Evolutionary conservation across 2,113 vertebrate species (phyloP), one percentile per base, ranked within the genome.

Genomic region (Callopanchax toddi): DNA sequence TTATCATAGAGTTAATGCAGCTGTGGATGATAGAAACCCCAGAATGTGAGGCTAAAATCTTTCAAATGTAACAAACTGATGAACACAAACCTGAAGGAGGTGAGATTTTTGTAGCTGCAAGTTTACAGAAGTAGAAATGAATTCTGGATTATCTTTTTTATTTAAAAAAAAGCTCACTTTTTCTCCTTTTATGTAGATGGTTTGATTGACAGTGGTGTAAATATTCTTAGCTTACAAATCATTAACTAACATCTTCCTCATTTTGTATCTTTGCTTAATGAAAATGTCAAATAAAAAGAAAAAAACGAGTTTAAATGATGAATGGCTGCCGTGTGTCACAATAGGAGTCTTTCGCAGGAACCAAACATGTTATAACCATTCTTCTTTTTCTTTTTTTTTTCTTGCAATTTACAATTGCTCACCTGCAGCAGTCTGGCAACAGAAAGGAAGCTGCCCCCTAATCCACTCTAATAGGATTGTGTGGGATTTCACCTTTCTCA

Each of bases 391-490:
- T 85, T 68, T 60, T 63, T 56, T 69, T 79, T 85, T 68, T 60
- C 74, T 77, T 76, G 62, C 53, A 74, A 73, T 89, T 83, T 87
- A 86, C 90, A 90, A 80, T 86, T 82, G 60, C 79, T 82, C 86
- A 90, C 88, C 90, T 91, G 90, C 84, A 88, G 86, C 84, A 65
- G 79, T 87, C 85, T 79, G 78, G 80, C 74, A 75, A 75, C 70
- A 83, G 63, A 78, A 79, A 83, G 81, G 82, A 87, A 87, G 85
- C 81, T 65, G 59, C 52, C 71, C 75, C 82, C 81, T 93, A 93
- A 92, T 92, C 91, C 92, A 80, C 70, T 76, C 81, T 93, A 93
- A 93, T 91, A 93, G 90, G 92, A 93, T 93, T 93, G 90, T 82
- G 91, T 89, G 82, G 90, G 89, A 89, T 90, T 92, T 91, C 86